Evolutionary conservation across 1,140 invertebrate genomes (phyloP).

Genomic region (Oncopeltus fasciatus): DNA sequence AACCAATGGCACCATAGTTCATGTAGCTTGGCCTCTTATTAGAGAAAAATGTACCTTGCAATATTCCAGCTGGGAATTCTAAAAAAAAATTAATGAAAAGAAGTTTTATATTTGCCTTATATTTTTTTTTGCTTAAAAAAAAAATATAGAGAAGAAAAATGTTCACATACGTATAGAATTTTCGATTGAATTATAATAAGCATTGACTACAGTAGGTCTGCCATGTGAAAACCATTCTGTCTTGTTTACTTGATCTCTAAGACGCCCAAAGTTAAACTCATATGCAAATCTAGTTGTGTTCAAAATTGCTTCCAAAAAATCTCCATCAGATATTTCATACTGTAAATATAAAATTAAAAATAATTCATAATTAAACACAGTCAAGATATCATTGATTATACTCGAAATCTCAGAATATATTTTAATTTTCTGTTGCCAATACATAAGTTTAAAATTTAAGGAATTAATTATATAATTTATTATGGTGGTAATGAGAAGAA

Average conservation of each 20-base stretch:
- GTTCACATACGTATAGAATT: constrained; percentile 45
- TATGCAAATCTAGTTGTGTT: constrained; percentile 44
- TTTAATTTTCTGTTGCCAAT: no score
- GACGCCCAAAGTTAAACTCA: constrained; percentile 40
- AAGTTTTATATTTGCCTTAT: neutral
- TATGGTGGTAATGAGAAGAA: no score
- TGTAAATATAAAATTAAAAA: constrained; percentile 21
- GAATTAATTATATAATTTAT: no score
- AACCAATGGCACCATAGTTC: constrained; percentile 73
- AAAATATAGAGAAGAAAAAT: neutral
- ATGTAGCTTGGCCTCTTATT: constrained; percentile 53
- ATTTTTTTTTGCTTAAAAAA: neutral
- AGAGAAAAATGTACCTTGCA: constrained; percentile 57
- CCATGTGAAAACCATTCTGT: constrained; percentile 50
- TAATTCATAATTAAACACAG: no score
- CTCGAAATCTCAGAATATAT: no score
- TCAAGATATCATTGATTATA: no score
- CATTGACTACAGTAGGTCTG: constrained; percentile 49
- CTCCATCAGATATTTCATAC: constrained; percentile 39
- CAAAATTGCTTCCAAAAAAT: constrained; percentile 43
- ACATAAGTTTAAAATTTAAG: neutral
- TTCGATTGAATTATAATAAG: constrained; percentile 48
- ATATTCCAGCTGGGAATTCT: constrained; percentile 62
- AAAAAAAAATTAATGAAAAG: constrained; percentile 14
- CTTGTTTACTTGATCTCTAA: constrained; percentile 47